phyloP scores from a whole-genome alignment of 2,888 invertebrate genomes.

The Xestobium rufovillosum region DNA sequence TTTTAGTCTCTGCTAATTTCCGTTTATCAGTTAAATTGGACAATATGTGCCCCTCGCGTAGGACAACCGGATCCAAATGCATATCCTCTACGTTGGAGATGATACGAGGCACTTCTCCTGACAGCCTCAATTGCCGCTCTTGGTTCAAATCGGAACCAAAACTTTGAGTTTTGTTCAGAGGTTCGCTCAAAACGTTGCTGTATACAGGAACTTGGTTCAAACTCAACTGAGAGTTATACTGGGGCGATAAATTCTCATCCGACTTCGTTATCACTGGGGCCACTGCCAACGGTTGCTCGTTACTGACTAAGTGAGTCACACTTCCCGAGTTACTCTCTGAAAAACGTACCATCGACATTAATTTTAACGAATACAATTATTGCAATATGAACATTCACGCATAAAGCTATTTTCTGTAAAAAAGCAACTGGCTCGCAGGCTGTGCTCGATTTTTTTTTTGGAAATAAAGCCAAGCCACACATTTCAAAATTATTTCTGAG shows the following conservation, averaged over 20 bases:
- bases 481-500: too few species aligned
- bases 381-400: too few species aligned
- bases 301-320: constrained; percentile 57
- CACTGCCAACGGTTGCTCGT: constrained; percentile 54
- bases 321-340: constrained; percentile 60
- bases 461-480: too few species aligned
- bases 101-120: too few species aligned
- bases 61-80: constrained; percentile 46
- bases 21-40: constrained; percentile 30
- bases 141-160: constrained; percentile 34
- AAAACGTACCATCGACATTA: too few species aligned
- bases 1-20: constrained; percentile 29
- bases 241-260: constrained; percentile 28
- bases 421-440: too few species aligned
- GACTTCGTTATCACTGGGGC: constrained; percentile 33
- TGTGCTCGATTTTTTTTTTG: too few species aligned
- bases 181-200: constrained; percentile 36
- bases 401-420: too few species aligned
- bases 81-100: constrained; percentile 46
- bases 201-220: constrained; percentile 39
- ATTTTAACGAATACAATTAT: too few species aligned
- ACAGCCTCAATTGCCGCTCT: constrained; percentile 10
- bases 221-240: constrained; percentile 42
- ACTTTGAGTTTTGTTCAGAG: constrained; percentile 36
- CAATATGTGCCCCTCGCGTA: constrained; percentile 37